These are phyloP conservation scores for Gasteruption jaculator DNA, from an alignment of 2,888 invertebrate species.

Conservation along the genomic window DNA sequence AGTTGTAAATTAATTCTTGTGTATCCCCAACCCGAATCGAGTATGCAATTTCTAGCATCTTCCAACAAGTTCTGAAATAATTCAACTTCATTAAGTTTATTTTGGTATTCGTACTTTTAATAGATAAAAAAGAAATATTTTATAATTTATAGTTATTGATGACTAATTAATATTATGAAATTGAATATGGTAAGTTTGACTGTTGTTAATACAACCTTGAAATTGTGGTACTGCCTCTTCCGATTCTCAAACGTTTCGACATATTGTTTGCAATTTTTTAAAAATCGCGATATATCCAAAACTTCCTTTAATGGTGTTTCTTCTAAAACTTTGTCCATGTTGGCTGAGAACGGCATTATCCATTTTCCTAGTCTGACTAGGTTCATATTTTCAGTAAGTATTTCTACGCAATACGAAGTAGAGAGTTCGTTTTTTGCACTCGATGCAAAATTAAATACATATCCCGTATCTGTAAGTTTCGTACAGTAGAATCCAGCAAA, in stretches of 20 bases:
- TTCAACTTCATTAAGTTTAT: slow-evolving; percentile 3
- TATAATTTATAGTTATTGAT: too few species aligned
- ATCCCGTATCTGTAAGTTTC: slow-evolving; percentile 18
- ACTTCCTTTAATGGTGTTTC: slow-evolving; percentile 22
- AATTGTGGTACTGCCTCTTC: slow-evolving; percentile 27
- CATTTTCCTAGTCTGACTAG: slow-evolving; percentile 29
- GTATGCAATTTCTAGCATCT: slow-evolving; percentile 17
- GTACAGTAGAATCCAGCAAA: slow-evolving; percentile 29
- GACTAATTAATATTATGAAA: too few species aligned
- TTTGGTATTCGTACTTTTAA: not conserved
- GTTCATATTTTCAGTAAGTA: slow-evolving; percentile 18
- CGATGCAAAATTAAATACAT: slow-evolving; percentile 26
- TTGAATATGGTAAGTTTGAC: too few species aligned
- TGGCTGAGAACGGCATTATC: slow-evolving; percentile 31
- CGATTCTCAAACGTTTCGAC: slow-evolving; percentile 26
- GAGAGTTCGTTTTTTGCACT: slow-evolving; percentile 5
- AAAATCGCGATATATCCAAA: slow-evolving; percentile 20
- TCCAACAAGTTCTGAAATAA: slow-evolving; percentile 21
- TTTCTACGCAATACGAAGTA: slow-evolving; percentile 27
- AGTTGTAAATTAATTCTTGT: slow-evolving; percentile 25
- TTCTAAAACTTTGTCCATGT: slow-evolving; percentile 22
- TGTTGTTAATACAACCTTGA: too few species aligned
- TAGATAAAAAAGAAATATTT: not conserved
- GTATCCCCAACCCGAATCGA: slow-evolving; percentile 24
- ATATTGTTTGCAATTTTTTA: slow-evolving; percentile 28